Base-by-base conservation (phyloP, 2,113 vertebrate genomes). In the Emydura subglobosa region DNA sequence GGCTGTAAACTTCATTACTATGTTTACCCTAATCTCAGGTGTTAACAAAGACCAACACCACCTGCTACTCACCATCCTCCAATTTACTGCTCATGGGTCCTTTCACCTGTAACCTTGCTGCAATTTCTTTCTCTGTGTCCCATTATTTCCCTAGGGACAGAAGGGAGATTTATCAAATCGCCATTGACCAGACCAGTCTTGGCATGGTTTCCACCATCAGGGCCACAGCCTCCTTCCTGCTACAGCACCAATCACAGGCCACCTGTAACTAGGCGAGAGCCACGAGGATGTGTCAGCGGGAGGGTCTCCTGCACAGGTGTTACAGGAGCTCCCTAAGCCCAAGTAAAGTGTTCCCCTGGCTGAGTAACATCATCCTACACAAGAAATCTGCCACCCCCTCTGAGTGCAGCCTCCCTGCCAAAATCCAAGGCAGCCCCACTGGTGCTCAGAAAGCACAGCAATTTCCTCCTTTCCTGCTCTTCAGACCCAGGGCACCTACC, bases 351-450 rank as follows among this genome's bases (percentile, higher is more conserved):
- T 68, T 49, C 76, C 65, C 86, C n/a, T 95, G 95, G 95, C 93
- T 93, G 96, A 95, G 61, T 88, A 93, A 57, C 91, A 81, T 86
- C 24, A 34, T 76, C 84, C 83, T 86, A 88, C 11, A 0, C 92
- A 96, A 95, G 94, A 97, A 96, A 88, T 25, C 81, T 82, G 91
- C 91, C 95, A 83, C 78, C 3, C 3, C 91, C 74, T 87, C 92
- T 78, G 14, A 1, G 59, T 93, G 72, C 6, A 68, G 76, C 47
- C 81, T 53, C 27, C 1, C 42, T 79, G 65, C 86, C 83, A 88
- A 87, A 81, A 74, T 59, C 79, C 47, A 59, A 54, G 83, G 93
- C 50, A 90, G 79, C 84, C 93, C 89, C 68, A 12, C 2, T 0
- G 86, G 82, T 93, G 34, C 44, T n/a, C 79, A 81, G 61, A 74